A percentile compares a stretch with the other conserved stretches of the same genome.
Evolutionary conservation across 2,113 vertebrate species (phyloP).

Genomic region (Piliocolobus tephrosceles): DNA sequence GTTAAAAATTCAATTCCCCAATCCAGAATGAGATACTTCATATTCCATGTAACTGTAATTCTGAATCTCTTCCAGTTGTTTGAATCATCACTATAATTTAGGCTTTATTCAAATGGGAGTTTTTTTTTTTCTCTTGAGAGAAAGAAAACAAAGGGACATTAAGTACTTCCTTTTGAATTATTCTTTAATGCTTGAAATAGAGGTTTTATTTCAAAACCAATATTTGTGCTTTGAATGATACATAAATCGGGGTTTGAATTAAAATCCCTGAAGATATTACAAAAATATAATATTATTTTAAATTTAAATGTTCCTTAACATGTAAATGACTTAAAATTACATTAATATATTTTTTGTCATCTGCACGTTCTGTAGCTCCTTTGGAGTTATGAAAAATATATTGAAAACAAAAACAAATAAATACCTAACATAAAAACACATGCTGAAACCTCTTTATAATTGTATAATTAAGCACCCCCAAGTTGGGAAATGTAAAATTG

Average conservation of each 20-base stretch:
- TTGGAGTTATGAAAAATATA: constrained; percentile 34
- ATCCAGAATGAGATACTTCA: neutral
- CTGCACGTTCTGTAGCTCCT: neutral
- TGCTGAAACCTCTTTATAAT: neutral
- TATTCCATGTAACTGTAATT: neutral
- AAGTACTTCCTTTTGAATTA: constrained; percentile 29
- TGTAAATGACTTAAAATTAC: constrained; percentile 39
- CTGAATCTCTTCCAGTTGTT: neutral
- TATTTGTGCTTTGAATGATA: neutral
- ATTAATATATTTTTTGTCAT: constrained; percentile 1
- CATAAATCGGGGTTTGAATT: constrained; percentile 36
- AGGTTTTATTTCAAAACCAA: constrained; percentile 36
- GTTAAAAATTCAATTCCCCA: neutral
- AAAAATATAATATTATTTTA: constrained; percentile 42
- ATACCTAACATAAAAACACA: neutral
- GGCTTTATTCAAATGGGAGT: neutral
- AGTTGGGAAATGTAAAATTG: neutral
- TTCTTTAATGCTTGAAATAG: constrained; percentile 19
- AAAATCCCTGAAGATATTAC: neutral
- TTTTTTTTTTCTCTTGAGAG: neutral
- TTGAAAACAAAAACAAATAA: neutral
- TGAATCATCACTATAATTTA: neutral
- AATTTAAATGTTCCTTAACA: constrained; percentile 33
- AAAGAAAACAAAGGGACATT: constrained; percentile 21
- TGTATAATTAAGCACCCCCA: neutral